Conservation (phyloP, 2,113 vertebrate species). For the Mormyrus iriodes region DNA sequence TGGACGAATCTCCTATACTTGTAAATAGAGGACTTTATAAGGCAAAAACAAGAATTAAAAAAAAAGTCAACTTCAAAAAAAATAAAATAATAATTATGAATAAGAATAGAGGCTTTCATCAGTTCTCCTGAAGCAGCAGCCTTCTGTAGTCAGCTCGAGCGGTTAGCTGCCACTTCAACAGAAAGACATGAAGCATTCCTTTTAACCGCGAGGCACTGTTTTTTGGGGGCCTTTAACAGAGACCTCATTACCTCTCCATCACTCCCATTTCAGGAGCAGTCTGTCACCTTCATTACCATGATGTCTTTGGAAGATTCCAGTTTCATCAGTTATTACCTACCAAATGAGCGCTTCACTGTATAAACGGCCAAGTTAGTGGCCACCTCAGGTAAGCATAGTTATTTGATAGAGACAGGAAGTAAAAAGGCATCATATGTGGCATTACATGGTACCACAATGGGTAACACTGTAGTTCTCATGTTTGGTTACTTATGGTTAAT, state of each 20-base stretch:
- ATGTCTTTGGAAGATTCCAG: background rate
- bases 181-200: background rate
- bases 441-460: background rate
- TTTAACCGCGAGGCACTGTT: background rate
- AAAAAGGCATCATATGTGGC: background rate
- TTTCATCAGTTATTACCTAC: background rate
- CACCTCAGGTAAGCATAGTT: background rate
- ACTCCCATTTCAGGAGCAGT: background rate
- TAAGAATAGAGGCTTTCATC: background rate
- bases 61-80: background rate
- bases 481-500: background rate
- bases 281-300: background rate
- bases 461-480: too few relatives aligned
- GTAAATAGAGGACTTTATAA: background rate
- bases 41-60: background rate
- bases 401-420: background rate
- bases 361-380: background rate
- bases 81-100: background rate
- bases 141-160: background rate
- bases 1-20: background rate
- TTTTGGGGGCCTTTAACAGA: background rate
- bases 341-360: background rate
- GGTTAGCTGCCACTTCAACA: background rate
- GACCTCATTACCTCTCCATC: background rate
- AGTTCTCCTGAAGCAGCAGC: background rate